These are phyloP conservation scores for Drosophila seguyi DNA, from an alignment of 1,140 invertebrate species.

Conservation along the genomic window DNA sequence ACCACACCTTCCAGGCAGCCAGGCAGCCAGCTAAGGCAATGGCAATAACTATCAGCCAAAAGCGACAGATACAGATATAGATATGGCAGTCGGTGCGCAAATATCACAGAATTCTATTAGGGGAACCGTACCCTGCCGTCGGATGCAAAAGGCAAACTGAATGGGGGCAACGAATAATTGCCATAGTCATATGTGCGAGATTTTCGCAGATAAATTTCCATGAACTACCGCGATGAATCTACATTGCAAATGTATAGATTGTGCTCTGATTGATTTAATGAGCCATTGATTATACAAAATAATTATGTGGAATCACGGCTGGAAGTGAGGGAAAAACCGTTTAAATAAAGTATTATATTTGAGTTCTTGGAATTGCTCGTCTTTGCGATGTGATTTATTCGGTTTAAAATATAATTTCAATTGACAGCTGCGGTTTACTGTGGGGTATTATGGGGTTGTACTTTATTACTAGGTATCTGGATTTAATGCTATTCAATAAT, in stretches of 20 bases:
- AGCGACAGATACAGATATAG: conserved; percentile 24
- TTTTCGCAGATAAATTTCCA: conserved; percentile 68
- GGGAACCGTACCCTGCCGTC: conserved; percentile 34
- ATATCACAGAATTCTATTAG: conserved; percentile 70
- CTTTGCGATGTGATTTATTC: background rate
- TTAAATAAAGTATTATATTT: background rate
- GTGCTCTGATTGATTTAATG: conserved; percentile 75
- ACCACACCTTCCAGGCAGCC: conserved; percentile 65
- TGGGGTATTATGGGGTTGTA: background rate
- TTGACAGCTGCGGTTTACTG: background rate
- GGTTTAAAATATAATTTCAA: background rate
- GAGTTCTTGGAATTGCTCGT: conserved; percentile 9
- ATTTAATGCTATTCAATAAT: background rate
- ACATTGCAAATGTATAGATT: conserved; percentile 66
- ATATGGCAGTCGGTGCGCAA: conserved; percentile 57
- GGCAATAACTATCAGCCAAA: conserved; percentile 45
- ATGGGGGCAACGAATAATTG: conserved; percentile 71
- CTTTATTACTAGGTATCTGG: background rate
- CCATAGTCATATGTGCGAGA: conserved; percentile 43
- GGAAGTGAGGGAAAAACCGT: background rate
- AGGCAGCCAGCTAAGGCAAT: conserved; percentile 28
- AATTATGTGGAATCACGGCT: conserved; percentile 40
- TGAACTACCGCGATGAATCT: conserved; percentile 64
- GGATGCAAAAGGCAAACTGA: conserved; percentile 53
- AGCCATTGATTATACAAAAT: conserved; percentile 57